These are phyloP conservation scores for Trichonephila clavipes DNA, from an alignment of 1,140 invertebrate genomes.

Conservation along the genomic window DNA sequence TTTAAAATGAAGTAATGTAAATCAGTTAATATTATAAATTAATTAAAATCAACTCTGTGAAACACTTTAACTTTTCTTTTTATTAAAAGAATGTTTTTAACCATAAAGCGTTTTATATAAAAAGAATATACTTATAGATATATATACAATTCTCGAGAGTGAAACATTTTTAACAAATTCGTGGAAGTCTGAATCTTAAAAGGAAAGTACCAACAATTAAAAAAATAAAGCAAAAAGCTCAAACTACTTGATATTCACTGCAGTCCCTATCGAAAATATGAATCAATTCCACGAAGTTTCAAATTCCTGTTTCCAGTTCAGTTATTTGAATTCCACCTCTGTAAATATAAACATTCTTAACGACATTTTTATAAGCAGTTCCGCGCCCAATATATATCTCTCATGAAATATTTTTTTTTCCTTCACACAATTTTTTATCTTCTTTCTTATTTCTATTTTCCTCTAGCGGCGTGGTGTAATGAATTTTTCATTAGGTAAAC, in stretches of 20 bases:
- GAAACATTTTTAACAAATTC: neutral
- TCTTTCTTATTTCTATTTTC: conserved; percentile 18
- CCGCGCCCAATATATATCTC: conserved; percentile 42
- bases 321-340: conserved; percentile 30
- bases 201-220: neutral
- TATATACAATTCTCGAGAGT: no score
- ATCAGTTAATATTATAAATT: no score
- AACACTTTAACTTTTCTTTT: no score
- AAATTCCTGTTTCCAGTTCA: conserved; percentile 13
- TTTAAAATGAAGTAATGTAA: no score
- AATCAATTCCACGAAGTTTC: conserved; percentile 9
- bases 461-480: conserved; percentile 40
- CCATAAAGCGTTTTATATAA: no score
- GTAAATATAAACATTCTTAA: conserved; percentile 64
- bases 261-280: neutral
- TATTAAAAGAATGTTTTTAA: no score
- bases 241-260: conserved; percentile 1
- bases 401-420: neutral
- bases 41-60: no score
- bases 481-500: conserved; percentile 71
- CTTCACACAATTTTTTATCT: conserved; percentile 5
- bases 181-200: neutral
- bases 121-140: no score
- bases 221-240: neutral
- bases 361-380: conserved; percentile 46